Base-by-base conservation (phyloP, 2,888 invertebrate genomes). In the Perizoma flavofasciatum region DNA sequence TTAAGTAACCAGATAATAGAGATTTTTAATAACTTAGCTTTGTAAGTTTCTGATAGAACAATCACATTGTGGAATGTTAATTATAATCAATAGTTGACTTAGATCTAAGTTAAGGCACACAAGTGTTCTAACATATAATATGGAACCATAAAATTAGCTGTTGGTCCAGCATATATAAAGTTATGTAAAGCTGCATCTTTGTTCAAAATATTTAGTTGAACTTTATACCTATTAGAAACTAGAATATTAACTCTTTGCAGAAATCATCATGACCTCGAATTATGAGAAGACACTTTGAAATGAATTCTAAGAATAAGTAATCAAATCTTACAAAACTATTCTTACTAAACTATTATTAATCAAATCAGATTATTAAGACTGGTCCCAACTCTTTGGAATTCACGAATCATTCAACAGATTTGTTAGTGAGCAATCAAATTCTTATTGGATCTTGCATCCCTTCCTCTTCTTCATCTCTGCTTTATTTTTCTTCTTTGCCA, bases 381-480 rank as follows among this genome's bases (percentile, higher is more conserved):
- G 65, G 64, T 70, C 62, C 65, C 63, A 65, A 56, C 45, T 63
- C 63, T 68, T 65, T 68, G 66, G 66, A 67, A 59, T 60, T 11
- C 48, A 46, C 48, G 41, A 68, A 60, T 66, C 51, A 68, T 53
- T 55, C 49, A 55, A 67, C 61, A 37, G 37, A 37, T 37, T 37
- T 6, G 37, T 37, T 37, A 37, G 4, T 49, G 59, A 59, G 61
- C 52, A 63, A 56, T 54, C 37, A 45, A 45, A 59, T 43, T 35
- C 54, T 81, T 79, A 92, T 68, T 92, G 92, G 73, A 92, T 92
- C 64, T 89, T 90, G 70, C 92, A 92, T 56, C 92, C 92, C 65
- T 83, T 88, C 66, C 86, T 77, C 69, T 92, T 92, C 70, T 91
- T 90, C 41, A 83, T 83, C 70, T 84, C 85, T 72, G 89, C 86